Evolutionary conservation across 2,888 invertebrate species (phyloP).

Genomic region (Anarsia innoxiella): DNA sequence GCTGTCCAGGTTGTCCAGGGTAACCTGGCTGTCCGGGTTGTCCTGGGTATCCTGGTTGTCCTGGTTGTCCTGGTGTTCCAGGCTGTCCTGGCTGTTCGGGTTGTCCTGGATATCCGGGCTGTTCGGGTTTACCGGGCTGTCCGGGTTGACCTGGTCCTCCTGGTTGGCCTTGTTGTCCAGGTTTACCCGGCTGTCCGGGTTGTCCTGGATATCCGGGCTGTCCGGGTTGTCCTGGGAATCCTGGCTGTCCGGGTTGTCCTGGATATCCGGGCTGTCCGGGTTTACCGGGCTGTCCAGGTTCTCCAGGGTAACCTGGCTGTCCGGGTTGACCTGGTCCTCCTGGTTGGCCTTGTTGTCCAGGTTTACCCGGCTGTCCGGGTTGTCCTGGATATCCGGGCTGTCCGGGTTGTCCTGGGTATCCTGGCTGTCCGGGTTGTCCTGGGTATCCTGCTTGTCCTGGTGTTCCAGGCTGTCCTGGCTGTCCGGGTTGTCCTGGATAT

Average conservation of each 20-base stretch:
- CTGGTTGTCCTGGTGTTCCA: constrained; percentile 28
- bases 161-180: constrained; percentile 28
- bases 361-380: too few species aligned
- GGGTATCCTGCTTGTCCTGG: constrained; percentile 23
- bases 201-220: constrained; percentile 26
- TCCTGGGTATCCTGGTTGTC: constrained; percentile 19
- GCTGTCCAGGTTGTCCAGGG: constrained; percentile 28
- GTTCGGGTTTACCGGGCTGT: constrained; percentile 18
- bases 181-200: constrained; percentile 20
- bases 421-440: constrained; percentile 22
- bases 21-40: constrained; percentile 28
- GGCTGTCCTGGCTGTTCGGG: constrained; percentile 24
- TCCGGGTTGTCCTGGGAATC: constrained; percentile 23
- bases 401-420: constrained; percentile 28
- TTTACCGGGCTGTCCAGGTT: constrained; percentile 26
- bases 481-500: constrained; percentile 29
- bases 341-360: constrained; percentile 21
- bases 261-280: constrained; percentile 20
- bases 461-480: constrained; percentile 27
- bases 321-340: constrained; percentile 23
- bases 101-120: constrained; percentile 28
- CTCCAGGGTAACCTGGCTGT: constrained; percentile 27
- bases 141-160: constrained; percentile 29
- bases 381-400: constrained; percentile 27
- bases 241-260: constrained; percentile 28